Conservation (phyloP, 2,888 invertebrate genomes). For the Heliconius cydno region DNA sequence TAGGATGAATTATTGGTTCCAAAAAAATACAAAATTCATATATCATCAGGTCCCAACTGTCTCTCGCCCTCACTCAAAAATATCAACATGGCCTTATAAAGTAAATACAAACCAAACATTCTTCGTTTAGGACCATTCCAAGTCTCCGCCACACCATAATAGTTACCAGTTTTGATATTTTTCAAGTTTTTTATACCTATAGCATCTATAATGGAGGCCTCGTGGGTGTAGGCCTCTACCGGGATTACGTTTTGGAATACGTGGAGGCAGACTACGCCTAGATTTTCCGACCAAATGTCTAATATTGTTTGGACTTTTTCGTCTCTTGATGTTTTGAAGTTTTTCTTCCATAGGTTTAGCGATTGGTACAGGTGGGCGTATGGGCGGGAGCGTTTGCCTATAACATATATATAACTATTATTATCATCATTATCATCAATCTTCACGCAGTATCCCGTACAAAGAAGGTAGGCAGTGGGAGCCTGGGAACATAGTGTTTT, state of each 20-base stretch:
- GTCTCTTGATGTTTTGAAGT: constrained; percentile 71
- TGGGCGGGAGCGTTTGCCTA: constrained; percentile 90
- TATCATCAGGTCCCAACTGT: constrained; percentile 91
- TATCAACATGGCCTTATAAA: constrained; percentile 92
- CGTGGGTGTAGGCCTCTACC: constrained; percentile 96
- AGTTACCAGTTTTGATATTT: constrained; percentile 91
- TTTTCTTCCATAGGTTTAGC: constrained; percentile 84
- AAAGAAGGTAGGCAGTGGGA: no score
- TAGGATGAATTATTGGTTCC: not conserved
- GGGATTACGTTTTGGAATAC: constrained; percentile 95
- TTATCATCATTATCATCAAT: no score
- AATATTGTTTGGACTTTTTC: constrained; percentile 91
- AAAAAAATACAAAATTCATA: constrained; percentile 52
- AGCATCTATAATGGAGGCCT: constrained; percentile 97
- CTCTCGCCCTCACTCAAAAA: constrained; percentile 94
- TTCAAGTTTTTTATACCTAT: constrained; percentile 89
- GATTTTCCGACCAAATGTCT: constrained; percentile 92
- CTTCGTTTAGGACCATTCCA: constrained; percentile 88
- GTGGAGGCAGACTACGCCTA: constrained; percentile 95
- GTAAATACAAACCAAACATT: constrained; percentile 89
- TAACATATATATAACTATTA: constrained; percentile 31
- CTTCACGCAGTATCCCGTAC: no score
- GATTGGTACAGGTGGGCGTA: constrained; percentile 97
- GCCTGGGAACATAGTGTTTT: no score
- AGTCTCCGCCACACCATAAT: constrained; percentile 89